Evolutionary conservation across 2,888 invertebrate genomes (phyloP), one percentile per base, ranked within the genome.

Genomic region (Cosmia trapezina): DNA sequence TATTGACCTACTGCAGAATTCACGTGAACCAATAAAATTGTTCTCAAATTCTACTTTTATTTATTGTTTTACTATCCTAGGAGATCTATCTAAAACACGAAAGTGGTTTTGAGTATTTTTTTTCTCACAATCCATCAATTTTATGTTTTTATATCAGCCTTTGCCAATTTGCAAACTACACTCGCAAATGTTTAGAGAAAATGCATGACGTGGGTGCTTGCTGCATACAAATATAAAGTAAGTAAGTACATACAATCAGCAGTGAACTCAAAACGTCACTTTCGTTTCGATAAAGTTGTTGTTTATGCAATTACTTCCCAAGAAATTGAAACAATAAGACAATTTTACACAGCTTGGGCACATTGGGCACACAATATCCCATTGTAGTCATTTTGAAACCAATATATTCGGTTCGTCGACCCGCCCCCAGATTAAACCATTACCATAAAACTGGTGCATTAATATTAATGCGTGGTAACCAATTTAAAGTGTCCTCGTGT

Each of bases 391-490:
- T 66, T 62, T 63, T 22, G 57, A 70, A 78, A 65, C 62, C 81
- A 73, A 80, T 83, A 80, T 73, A 66, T 76, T 76, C 63, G 66
- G 83, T 85, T 83, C 82, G 68, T 71, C 74, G 86, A 85, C 82
- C 85, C 81, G 66, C 77, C 78, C 80, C 45, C 76, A 86, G 86
- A 86, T 86, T 86, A 83, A 67, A 63, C 45, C 37, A 85, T 86
- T 86, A 87, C 70, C 87, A 87, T 87, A 87, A 84, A 73, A 71
- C 83, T 68, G 75, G 69, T 57, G 70, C 82, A 86, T 86, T 82
- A 86, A 86, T 87, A 87, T 87, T 84, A 86, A 87, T 87, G 81
- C 67, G 65, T 69, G 62, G 86, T 84, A 80, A 83, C 86, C 86
- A 81, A 84, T 86, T 86, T 87, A 86, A 82, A 84, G 63, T 86